phyloP scores from a whole-genome alignment of 2,113 vertebrate species.

The Plotosus lineatus region DNA sequence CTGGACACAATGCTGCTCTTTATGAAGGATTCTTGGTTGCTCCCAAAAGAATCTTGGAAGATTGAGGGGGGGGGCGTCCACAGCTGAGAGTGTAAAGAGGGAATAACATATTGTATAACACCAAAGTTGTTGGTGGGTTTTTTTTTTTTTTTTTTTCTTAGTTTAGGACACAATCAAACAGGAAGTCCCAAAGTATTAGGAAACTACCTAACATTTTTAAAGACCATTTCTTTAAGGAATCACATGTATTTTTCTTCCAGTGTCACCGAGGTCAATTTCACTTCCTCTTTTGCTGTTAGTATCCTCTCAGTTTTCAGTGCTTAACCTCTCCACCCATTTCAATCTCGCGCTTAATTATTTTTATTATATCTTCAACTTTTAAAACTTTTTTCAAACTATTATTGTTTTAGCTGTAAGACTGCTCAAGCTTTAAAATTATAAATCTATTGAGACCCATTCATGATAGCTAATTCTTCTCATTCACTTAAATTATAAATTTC shows the following conservation, averaged over 20 bases:
- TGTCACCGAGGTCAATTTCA: constrained; percentile 39
- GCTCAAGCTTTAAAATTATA: constrained; percentile 16
- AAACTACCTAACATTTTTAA: constrained; percentile 22
- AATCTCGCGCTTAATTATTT: not conserved
- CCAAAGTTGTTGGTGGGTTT: not conserved
- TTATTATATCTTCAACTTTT: not conserved
- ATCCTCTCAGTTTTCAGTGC: constrained; percentile 11
- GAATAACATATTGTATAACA: constrained; percentile 55
- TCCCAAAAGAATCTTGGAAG: constrained; percentile 71
- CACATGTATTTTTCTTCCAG: constrained; percentile 18
- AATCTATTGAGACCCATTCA: not conserved
- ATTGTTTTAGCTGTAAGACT: not conserved
- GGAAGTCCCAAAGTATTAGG: constrained; percentile 33
- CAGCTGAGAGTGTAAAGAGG: constrained; percentile 54
- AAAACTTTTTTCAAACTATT: constrained; percentile 19
- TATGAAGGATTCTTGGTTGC: constrained; percentile 68
- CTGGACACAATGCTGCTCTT: constrained; percentile 74
- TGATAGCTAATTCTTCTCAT: constrained; percentile 68
- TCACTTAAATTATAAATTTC: constrained; percentile 74
- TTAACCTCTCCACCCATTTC: not conserved
- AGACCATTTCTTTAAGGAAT: constrained; percentile 26
- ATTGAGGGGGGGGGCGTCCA: constrained; percentile 60
- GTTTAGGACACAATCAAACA: constrained; percentile 16
- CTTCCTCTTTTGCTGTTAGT: constrained; percentile 36
- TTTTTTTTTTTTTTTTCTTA: constrained; percentile 2